phyloP scores from a whole-genome alignment of 2,113 vertebrate genomes.

The Triplophysa dalaica region DNA sequence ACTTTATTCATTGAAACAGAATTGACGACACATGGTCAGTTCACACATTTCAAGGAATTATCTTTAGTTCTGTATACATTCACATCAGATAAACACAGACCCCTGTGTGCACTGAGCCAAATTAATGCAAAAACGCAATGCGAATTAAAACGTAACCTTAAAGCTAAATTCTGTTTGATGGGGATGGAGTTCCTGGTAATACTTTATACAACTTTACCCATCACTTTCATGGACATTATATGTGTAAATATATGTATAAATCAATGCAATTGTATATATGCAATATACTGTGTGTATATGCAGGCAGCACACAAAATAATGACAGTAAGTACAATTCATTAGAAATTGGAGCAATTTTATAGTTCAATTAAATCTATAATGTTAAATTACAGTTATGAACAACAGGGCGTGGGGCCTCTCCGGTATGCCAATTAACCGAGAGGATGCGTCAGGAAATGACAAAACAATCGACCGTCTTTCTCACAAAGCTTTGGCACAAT shows the following conservation, averaged over 20 bases:
- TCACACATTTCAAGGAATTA: not conserved
- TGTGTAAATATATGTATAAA: not conserved
- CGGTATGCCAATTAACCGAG: constrained; percentile 43
- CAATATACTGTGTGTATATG: not conserved
- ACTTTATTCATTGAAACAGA: not conserved
- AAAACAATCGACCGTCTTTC: constrained; percentile 41
- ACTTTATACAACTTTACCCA: not conserved
- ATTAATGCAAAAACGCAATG: not conserved
- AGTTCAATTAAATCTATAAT: not conserved
- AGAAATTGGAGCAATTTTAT: not conserved
- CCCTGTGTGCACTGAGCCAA: too few relatives aligned
- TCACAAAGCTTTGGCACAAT: not conserved
- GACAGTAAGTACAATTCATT: not conserved
- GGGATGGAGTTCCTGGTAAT: not conserved
- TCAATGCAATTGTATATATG: not conserved
- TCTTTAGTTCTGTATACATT: not conserved
- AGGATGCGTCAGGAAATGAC: constrained; percentile 69
- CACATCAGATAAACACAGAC: not conserved
- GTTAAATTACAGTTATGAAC: constrained; percentile 36
- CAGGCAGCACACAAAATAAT: constrained; percentile 2
- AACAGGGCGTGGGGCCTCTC: constrained; percentile 77
- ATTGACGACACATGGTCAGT: not conserved
- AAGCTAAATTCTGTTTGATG: not conserved
- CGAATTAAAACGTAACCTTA: not conserved
- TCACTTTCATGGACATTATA: too few relatives aligned